Base-by-base conservation (phyloP, 30 jellyfish, hydroid and myxozoan species). In the Phacellophora camtschatica region DNA sequence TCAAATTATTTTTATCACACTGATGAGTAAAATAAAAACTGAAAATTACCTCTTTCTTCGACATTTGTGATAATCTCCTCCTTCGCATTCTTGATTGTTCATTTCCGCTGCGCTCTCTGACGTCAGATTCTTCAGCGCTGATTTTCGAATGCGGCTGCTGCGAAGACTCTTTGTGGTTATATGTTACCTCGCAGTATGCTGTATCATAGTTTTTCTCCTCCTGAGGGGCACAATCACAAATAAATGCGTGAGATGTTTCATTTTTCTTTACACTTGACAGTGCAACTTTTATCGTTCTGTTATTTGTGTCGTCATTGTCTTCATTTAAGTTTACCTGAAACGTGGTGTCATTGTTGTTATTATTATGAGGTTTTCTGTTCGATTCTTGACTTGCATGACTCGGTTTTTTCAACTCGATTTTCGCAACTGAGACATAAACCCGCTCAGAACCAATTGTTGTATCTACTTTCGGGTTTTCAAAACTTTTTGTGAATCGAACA, bases 21-120 rank as follows among this genome's bases (percentile, higher is more conserved):
- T 24, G 19, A 20, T 2, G 19, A 41, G 1, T 13, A 41, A 41
- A 41, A 41, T 0, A 41, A 41, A 9, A 41, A 41, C n/a, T n/a
- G n/a, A 15, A 10, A 61, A 61, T 2, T 0, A 80, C 91, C 91
- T 66, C 91, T 35, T 37, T 66, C 35, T 50, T 80, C 34, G 91
- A 48, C 77, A 66, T 48, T 31, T 32, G 83, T 8, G 91, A 80
- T 16, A 80, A 53, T 35, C 82, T 23, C 25, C 77, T 80, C 54
- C 91, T 64, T 28, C 91, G 66, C 74, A 65, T 48, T 20, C 61
- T 31, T 13, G 85, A 46, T 10, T 51, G 51, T 19, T 31, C 85
- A 36, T 71, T 58, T 34, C 85, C 85, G 34, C 53, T 39, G 59
- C 83, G 67, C 19, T 46, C 30, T 23, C 25, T 69, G 25, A 41